Base-by-base conservation (phyloP, 2,797 vertebrate genomes). In the Cuniculus paca region DNA sequence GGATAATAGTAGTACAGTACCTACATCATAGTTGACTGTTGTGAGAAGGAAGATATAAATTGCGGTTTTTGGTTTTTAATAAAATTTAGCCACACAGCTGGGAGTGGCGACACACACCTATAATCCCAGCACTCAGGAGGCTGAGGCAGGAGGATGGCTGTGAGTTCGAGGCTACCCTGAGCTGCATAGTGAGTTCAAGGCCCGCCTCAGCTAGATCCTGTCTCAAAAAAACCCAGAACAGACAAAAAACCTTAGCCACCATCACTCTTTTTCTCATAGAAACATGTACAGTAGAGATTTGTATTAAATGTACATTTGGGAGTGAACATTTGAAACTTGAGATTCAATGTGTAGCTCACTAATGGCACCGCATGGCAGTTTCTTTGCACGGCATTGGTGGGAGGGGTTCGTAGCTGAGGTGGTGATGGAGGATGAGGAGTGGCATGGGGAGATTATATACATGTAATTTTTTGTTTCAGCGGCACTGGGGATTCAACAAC, bases 241-340 rank as follows among this genome's bases (percentile, higher is more conserved):
- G 5, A 60, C 52, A 36, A 68, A 28, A 45, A 26, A 45, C 70
- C 42, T 45, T 26, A 74, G 24, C 39, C 5, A 10, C 16, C 52
- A 48, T 61, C 54, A 63, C 48, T 77, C 56, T 65, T 89, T 93
- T 91, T 63, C 58, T 72, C 28, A 56, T 77, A 80, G 63, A 92
- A 94, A 68, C 31, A 42, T 61, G 56, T 34, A 31, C 16, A 39
- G 34, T 12, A 81, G 68, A 11, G 70, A 84, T 34, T n/a, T 65
- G 6, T 54, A 65, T 81, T 75, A 50, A 83, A 52, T 82, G 36
- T 65, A 2, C 54, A 14, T 65, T 20, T 88, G 75, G 56, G 28
- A 56, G 34, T 61, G 48, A 75, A 84, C 17, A 54, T 16, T 91
- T 52, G 60, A 65, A 89, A 82, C 39, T 39, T 45, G 11, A 50